phyloP scores from a whole-genome alignment of 2,888 invertebrate species.

The Molorchus minor region DNA sequence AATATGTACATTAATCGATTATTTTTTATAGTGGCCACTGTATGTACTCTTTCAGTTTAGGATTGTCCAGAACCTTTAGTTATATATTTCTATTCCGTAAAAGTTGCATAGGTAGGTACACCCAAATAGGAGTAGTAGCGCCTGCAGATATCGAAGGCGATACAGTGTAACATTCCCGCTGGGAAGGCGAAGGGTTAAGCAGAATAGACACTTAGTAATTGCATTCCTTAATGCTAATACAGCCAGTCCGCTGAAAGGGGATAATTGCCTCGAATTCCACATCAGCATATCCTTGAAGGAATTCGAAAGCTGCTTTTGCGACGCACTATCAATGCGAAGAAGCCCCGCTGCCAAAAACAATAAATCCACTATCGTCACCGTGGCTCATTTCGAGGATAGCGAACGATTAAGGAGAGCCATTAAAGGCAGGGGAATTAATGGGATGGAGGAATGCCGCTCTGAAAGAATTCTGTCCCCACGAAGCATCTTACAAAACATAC shows the following conservation, averaged over 20 bases:
- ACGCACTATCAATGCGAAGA: constrained; percentile 22
- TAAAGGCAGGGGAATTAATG: constrained; percentile 11
- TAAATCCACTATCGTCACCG: constrained; percentile 28
- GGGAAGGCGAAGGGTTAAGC: constrained; percentile 50
- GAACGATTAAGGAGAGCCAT: constrained; percentile 20
- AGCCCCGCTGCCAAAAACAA: constrained; percentile 24
- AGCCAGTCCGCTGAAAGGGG: constrained; percentile 54
- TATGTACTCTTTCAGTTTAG: too few species aligned
- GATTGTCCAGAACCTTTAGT: too few species aligned
- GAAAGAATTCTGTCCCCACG: too few species aligned
- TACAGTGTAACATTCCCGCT: constrained; percentile 21
- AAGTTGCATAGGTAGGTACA: too few species aligned
- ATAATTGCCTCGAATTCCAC: constrained; percentile 58
- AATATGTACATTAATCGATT: too few species aligned
- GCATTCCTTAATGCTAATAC: constrained; percentile 60
- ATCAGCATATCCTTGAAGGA: constrained; percentile 54
- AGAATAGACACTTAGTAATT: constrained; percentile 59
- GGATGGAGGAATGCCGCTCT: too few species aligned
- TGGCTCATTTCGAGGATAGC: constrained; percentile 18
- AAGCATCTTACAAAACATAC: too few species aligned
- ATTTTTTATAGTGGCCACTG: too few species aligned
- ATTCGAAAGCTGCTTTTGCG: constrained; percentile 28
- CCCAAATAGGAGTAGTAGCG: too few species aligned
- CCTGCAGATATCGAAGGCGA: constrained; percentile 18
- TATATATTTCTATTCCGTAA: too few species aligned